Evolutionary conservation across 2,113 vertebrate genomes (phyloP).

Genomic region (Panurus biarmicus): DNA sequence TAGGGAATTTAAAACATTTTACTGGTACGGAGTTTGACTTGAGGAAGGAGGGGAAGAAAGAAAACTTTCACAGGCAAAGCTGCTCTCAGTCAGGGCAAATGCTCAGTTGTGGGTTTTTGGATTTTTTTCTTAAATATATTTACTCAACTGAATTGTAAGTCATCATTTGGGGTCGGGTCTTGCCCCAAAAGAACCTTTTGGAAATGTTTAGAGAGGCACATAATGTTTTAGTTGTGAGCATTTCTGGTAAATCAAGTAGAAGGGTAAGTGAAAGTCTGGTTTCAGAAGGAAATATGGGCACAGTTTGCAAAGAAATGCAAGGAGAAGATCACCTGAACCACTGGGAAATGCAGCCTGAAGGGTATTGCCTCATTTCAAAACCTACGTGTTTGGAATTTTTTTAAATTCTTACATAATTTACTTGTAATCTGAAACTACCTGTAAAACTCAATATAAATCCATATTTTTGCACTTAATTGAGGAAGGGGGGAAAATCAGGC

Average conservation of each 20-base stretch:
- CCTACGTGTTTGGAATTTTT: not conserved
- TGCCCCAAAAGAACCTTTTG: not conserved
- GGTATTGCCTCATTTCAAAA: not conserved
- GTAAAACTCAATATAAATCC: not conserved
- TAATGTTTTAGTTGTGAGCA: not conserved
- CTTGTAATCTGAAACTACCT: not conserved
- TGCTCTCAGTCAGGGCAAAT: not conserved
- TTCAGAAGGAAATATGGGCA: not conserved
- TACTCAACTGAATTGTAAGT: not conserved
- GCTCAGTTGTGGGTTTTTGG: not conserved
- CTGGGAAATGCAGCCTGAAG: not conserved
- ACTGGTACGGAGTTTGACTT: not conserved
- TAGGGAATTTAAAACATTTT: not conserved
- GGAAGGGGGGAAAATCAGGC: fast-evolving
- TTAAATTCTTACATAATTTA: not conserved
- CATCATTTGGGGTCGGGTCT: not conserved
- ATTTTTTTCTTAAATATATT: not conserved
- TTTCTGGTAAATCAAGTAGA: not conserved
- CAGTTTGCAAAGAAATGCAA: not conserved
- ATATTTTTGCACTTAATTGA: not conserved
- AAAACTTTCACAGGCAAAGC: not conserved
- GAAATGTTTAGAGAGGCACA: not conserved
- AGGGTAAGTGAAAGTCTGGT: not conserved
- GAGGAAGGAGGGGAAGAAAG: not conserved
- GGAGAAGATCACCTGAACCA: not conserved